A percentile compares a stretch with the other conserved stretches of the same genome.
phyloP scores from a whole-genome alignment of 2,797 vertebrate species.

The Mus spretus region DNA sequence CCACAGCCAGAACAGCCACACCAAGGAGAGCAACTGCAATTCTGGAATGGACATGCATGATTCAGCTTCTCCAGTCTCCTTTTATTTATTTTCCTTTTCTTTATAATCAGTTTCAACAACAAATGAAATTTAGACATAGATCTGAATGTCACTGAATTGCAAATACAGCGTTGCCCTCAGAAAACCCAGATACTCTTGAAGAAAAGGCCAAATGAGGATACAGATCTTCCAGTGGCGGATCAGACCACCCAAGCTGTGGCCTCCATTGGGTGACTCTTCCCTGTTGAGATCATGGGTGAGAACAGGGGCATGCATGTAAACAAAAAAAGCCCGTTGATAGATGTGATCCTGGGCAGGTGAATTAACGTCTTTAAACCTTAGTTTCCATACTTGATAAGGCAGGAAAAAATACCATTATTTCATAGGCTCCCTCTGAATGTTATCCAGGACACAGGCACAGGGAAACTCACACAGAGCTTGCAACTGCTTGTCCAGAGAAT shows the following conservation, averaged over 20 bases:
- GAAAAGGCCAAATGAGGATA: slow-evolving; percentile 43
- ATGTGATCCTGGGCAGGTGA: neutral
- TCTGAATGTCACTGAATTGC: slow-evolving; percentile 57
- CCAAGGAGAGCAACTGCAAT: neutral
- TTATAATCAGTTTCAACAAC: slow-evolving; percentile 45
- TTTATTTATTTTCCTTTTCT: slow-evolving; percentile 64
- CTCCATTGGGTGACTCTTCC: neutral
- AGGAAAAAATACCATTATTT: neutral
- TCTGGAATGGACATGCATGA: neutral
- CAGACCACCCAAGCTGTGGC: neutral
- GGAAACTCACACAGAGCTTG: neutral
- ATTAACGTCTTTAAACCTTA: neutral
- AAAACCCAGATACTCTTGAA: slow-evolving; percentile 37
- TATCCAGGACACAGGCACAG: neutral
- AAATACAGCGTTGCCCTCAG: slow-evolving; percentile 53
- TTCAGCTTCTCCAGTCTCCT: neutral
- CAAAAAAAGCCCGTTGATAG: neutral
- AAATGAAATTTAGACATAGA: slow-evolving; percentile 58
- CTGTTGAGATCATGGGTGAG: neutral
- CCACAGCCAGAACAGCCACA: neutral
- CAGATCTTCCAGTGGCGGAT: slow-evolving; percentile 45
- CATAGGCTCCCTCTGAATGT: neutral
- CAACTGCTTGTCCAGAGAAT: neutral
- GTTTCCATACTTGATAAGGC: neutral
- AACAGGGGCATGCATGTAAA: accelerated